Evolutionary conservation across 2,113 vertebrate species (phyloP).

Genomic region (Vimba vimba): DNA sequence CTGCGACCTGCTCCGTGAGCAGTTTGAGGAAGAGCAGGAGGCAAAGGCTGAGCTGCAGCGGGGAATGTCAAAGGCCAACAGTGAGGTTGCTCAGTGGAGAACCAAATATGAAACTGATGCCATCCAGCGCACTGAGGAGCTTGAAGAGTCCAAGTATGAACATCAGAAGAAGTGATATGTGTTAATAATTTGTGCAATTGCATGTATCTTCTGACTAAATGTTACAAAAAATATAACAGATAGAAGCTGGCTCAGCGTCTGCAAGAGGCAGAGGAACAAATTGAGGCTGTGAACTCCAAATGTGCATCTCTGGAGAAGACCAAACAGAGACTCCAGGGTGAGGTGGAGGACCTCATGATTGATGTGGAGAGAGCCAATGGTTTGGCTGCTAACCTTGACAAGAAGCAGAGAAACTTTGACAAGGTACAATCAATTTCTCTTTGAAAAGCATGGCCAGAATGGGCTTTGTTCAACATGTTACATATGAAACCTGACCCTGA

Average conservation of each 20-base stretch:
- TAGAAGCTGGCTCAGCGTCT: too few species aligned
- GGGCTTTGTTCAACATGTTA: too few species aligned
- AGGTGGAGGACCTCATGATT: too few species aligned
- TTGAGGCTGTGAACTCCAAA: too few species aligned
- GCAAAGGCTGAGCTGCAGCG: conserved; percentile 74
- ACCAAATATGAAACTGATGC: conserved; percentile 77
- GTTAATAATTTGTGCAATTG: too few species aligned
- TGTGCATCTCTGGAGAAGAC: too few species aligned
- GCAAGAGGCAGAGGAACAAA: too few species aligned
- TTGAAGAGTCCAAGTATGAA: conserved; percentile 72
- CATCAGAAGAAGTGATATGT: not conserved
- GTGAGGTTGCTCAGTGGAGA: conserved; percentile 77
- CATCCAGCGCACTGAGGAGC: conserved; percentile 74
- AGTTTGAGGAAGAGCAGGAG: conserved; percentile 77
- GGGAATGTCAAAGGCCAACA: conserved; percentile 76
- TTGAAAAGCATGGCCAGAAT: too few species aligned
- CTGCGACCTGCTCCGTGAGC: conserved; percentile 75
- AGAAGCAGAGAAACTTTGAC: conserved; percentile 77
- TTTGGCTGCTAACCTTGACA: conserved; percentile 70
- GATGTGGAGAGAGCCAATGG: conserved; percentile 55
- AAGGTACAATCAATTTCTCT: conserved; percentile 62
- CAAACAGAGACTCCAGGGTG: too few species aligned
- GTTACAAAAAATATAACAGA: too few species aligned
- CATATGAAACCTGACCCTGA: too few species aligned
- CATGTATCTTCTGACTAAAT: too few species aligned